Percentiles rank a stretch among this genome's conserved stretches.
phyloP scores from a whole-genome alignment of 64 coral and sea anemone species.

The Exaiptasia diaphana region DNA sequence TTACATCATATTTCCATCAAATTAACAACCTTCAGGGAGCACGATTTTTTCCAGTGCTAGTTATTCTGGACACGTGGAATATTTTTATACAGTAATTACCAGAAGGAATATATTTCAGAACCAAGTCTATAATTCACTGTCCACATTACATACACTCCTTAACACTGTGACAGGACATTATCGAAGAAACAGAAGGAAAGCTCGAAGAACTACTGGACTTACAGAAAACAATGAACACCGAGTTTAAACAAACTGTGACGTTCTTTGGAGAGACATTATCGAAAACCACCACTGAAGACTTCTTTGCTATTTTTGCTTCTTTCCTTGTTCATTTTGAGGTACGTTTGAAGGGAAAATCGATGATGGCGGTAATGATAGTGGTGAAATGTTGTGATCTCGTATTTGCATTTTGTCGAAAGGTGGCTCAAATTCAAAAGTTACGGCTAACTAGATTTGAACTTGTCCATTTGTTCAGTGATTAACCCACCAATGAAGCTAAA shows the following conservation, averaged over 20 bases:
- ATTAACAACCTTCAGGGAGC: too few relatives aligned
- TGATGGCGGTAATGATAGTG: background rate
- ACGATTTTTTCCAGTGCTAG: too few relatives aligned
- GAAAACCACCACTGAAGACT: slow-evolving; percentile 79
- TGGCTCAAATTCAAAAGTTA: background rate
- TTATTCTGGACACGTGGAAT: too few relatives aligned
- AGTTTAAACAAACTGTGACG: slow-evolving; percentile 67
- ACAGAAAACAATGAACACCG: slow-evolving; percentile 51
- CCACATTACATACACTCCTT: too few relatives aligned
- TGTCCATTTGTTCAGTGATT: too few relatives aligned
- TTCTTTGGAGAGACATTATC: slow-evolving; percentile 79
- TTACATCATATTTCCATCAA: too few relatives aligned
- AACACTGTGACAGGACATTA: slow-evolving; percentile 49
- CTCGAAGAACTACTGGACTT: slow-evolving; percentile 61
- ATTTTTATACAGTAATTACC: too few relatives aligned
- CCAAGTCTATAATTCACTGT: too few relatives aligned
- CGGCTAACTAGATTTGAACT: too few relatives aligned
- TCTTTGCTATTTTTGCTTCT: slow-evolving; percentile 84
- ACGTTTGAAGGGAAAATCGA: background rate
- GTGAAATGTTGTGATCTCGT: background rate
- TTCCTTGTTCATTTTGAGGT: slow-evolving; percentile 85
- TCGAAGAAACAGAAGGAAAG: slow-evolving; percentile 74
- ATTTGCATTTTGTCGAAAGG: background rate
- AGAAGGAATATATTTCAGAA: too few relatives aligned
- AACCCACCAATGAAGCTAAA: too few relatives aligned